A percentile compares a stretch with the other conserved stretches of the same genome.
Evolutionary conservation across 2,888 invertebrate genomes (phyloP).

Genomic region (Ecdyonurus torrentis): DNA sequence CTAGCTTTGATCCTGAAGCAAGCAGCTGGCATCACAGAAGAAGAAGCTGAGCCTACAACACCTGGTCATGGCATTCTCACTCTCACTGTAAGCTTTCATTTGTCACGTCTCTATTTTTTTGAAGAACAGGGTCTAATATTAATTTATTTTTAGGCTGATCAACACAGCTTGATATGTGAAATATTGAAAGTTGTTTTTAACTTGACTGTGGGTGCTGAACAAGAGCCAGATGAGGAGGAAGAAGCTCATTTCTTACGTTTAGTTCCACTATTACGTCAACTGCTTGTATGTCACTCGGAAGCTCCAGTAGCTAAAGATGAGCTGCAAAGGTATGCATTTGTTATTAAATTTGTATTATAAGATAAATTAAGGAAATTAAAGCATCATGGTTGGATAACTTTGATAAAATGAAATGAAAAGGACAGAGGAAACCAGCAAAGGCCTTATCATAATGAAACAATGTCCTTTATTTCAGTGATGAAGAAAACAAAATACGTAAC

Average conservation of each 20-base stretch:
- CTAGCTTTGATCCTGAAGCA: constrained; percentile 44
- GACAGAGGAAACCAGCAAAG: too few relatives aligned
- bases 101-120: background rate
- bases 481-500: too few relatives aligned
- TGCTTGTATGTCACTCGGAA: constrained; percentile 42
- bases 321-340: constrained; percentile 38
- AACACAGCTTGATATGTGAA: constrained; percentile 50
- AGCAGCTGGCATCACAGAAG: constrained; percentile 15
- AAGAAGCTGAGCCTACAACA: background rate
- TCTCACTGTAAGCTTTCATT: background rate
- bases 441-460: too few relatives aligned
- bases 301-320: constrained; percentile 44
- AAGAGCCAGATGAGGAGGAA: constrained; percentile 37
- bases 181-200: constrained; percentile 66
- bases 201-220: constrained; percentile 37
- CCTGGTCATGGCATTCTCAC: background rate
- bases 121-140: background rate
- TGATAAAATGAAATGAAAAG: too few relatives aligned
- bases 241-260: constrained; percentile 54
- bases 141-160: constrained; percentile 37
- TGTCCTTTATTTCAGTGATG: too few relatives aligned
- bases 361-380: too few relatives aligned
- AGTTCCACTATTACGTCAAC: constrained; percentile 49
- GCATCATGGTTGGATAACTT: too few relatives aligned
- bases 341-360: too few relatives aligned